Base-by-base conservation (phyloP, 2,797 vertebrate species). In the Luscinia megarhynchos region DNA sequence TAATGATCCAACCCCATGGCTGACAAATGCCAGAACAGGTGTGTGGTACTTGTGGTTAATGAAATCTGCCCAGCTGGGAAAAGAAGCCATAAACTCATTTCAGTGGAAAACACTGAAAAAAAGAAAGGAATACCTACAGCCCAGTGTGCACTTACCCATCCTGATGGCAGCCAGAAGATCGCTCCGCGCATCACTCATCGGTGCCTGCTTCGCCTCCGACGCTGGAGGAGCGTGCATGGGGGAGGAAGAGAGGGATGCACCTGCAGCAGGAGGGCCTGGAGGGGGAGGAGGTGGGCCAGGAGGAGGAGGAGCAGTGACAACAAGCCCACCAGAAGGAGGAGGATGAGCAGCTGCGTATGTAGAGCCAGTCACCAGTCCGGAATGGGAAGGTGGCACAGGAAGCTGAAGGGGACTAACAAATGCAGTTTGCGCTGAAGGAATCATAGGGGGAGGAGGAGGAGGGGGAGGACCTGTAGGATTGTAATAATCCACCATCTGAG, bases 81-180 rank as follows among this genome's bases (percentile, higher is more conserved):
- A 23, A 76, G 64, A 70, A 84, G n/a, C 32, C 51, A 32, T 11
- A 17, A 41, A 18, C 58, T 80, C 15, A 3, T 20, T 48, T 13
- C 19, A 59, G n/a, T 38, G 21, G 50, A 50, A 73, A 66, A 78
- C 11, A 23, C 7, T 8, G 26, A 40, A 11, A 14, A 61, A 61
- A 32, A 40, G 12, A 23, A 15, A 15, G 4, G 36, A 64, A 27
- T 2, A 5, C 4, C 15, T 48, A 3, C 8, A 66, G 11, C 24
- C 8, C 15, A 23, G 30, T 5, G 5, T 15, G 24, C 32, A 94
- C 98, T 97, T 95, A 99, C 99, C 99, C 99, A 99, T 99, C 32
- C 99, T 98, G 90, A 99, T 99, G 83, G 99, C 99, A 87, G 99
- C 98, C 41, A 99, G 98, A 50, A 99, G 98, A 94, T 99, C 99